A percentile compares a stretch with the other conserved stretches of the same genome.
Evolutionary conservation across 2,113 vertebrate species (phyloP).

Genomic region (Phylloscopus whistleri): DNA sequence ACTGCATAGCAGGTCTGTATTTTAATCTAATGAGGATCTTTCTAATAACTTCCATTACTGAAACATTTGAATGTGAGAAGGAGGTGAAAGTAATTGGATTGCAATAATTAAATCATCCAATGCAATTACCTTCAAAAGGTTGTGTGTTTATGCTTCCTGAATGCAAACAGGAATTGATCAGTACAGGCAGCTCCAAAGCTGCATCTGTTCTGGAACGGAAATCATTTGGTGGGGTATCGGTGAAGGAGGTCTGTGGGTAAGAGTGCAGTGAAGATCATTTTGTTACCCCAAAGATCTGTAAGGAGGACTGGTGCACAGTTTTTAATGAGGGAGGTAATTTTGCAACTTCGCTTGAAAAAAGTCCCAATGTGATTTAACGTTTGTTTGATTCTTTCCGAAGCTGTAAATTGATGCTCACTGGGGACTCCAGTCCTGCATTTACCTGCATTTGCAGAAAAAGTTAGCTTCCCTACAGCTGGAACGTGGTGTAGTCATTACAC

Average conservation of each 20-base stretch:
- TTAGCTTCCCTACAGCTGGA: background rate
- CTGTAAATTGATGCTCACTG: background rate
- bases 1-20: background rate
- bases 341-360: background rate
- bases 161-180: background rate
- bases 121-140: constrained; percentile 32
- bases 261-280: background rate
- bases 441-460: background rate
- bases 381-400: background rate
- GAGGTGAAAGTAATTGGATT: constrained; percentile 41
- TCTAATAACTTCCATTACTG: constrained; percentile 21
- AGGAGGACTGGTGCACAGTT: background rate
- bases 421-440: background rate
- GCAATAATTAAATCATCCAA: constrained; percentile 28
- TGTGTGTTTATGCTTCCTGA: background rate
- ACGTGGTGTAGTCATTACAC: background rate
- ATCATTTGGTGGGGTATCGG: background rate
- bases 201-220: background rate
- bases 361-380: background rate
- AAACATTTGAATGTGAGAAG: constrained; percentile 22
- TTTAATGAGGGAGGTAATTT: background rate
- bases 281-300: background rate
- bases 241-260: background rate
- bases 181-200: background rate
- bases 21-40: constrained; percentile 6